These are phyloP conservation scores for Chinchilla lanigera DNA, from an alignment of 2,113 vertebrate species.

Conservation along the genomic window DNA sequence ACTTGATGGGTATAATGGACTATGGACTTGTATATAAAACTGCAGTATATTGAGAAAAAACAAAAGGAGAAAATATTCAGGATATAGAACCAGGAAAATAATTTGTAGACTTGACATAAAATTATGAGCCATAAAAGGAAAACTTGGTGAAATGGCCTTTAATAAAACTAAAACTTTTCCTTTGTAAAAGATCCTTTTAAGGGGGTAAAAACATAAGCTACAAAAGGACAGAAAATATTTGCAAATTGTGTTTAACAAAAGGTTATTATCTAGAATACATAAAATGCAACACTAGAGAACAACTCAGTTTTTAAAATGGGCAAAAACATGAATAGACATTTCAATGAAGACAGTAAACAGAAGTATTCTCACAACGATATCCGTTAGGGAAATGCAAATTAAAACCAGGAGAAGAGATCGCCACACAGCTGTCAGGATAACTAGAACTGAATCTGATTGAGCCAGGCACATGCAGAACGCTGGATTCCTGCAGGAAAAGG, in stretches of 20 bases:
- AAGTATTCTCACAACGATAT: neutral
- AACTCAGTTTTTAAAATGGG: neutral
- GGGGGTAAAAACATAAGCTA: neutral
- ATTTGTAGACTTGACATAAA: neutral
- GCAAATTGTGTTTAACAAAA: neutral
- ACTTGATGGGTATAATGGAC: neutral
- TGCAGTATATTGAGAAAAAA: neutral
- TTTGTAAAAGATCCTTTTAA: neutral
- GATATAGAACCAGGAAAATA: neutral
- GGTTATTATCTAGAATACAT: neutral
- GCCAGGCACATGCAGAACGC: neutral
- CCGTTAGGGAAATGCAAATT: neutral
- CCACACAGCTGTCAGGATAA: neutral
- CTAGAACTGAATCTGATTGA: neutral
- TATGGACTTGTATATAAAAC: neutral
- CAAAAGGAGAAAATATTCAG: neutral
- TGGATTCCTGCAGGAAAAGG: neutral
- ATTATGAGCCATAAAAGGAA: neutral
- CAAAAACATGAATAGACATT: neutral
- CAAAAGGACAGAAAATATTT: neutral
- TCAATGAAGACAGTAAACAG: neutral
- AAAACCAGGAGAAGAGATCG: neutral
- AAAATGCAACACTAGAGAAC: neutral
- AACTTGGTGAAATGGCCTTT: neutral
- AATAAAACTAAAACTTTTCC: neutral